Percentiles rank a stretch among this genome's conserved stretches.
Evolutionary conservation across 2,888 invertebrate species (phyloP).

Genomic region (Caenorhabditis panamensis): DNA sequence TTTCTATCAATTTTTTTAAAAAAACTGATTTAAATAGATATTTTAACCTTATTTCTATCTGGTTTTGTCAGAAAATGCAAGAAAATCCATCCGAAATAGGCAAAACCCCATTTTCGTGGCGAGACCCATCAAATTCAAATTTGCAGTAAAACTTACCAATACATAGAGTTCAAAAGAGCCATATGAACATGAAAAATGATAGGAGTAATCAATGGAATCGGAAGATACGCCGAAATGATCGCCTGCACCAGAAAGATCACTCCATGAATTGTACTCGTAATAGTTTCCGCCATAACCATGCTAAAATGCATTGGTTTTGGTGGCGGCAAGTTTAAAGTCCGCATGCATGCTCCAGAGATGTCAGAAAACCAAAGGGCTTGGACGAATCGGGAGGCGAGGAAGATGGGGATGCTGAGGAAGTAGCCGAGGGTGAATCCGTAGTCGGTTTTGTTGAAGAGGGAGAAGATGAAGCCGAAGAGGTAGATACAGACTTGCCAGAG

Average conservation of each 20-base stretch:
- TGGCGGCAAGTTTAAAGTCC: constrained; percentile 60
- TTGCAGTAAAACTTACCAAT: constrained; percentile 65
- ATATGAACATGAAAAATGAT: constrained; percentile 70
- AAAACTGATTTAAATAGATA: too few relatives aligned
- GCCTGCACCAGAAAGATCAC: constrained; percentile 75
- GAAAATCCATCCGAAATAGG: too few relatives aligned
- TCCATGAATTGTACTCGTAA: constrained; percentile 73
- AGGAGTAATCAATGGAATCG: constrained; percentile 70
- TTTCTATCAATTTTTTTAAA: too few relatives aligned
- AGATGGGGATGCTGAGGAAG: constrained; percentile 55
- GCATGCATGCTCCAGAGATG: constrained; percentile 71
- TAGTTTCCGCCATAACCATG: constrained; percentile 47
- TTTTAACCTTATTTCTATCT: too few relatives aligned
- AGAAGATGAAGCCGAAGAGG: constrained; percentile 55
- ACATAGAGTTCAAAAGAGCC: constrained; percentile 75
- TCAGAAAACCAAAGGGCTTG: constrained; percentile 77
- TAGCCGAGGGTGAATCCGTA: constrained; percentile 24
- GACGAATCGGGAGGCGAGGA: constrained; percentile 67
- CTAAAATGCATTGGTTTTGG: constrained; percentile 46
- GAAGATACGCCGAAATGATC: constrained; percentile 65
- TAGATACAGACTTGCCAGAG: constrained; percentile 38
- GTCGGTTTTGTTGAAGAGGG: constrained; percentile 31
- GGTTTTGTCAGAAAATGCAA: too few relatives aligned
- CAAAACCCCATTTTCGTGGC: too few relatives aligned
- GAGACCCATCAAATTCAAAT: too few relatives aligned